These are phyloP conservation scores for Mus caroli DNA, from an alignment of 2,797 vertebrate genomes.

Conservation along the genomic window DNA sequence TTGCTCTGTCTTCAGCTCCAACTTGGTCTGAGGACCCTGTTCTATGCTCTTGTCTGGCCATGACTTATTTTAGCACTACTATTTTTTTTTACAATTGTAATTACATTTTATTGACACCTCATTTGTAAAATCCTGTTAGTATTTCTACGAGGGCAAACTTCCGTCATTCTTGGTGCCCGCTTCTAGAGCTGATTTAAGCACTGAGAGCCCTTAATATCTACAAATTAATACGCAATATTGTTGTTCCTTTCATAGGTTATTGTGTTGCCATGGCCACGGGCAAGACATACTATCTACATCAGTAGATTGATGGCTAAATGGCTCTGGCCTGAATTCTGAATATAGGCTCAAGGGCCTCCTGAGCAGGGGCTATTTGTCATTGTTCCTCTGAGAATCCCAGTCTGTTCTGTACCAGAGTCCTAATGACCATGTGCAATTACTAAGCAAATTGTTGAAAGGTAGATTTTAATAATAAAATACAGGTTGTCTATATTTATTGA, in stretches of 20 bases:
- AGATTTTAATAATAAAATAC: conserved; percentile 35
- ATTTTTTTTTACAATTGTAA: not conserved
- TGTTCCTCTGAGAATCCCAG: not conserved
- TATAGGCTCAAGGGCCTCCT: not conserved
- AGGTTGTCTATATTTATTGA: not conserved
- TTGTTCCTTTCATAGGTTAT: not conserved
- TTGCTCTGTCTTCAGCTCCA: too few relatives aligned
- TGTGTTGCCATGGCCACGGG: not conserved
- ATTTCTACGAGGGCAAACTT: not conserved
- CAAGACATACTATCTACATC: not conserved
- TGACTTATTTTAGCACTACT: not conserved
- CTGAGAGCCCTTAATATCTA: not conserved
- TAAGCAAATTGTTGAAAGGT: conserved; percentile 10
- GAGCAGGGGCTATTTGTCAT: not conserved
- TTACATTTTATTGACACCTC: conserved; percentile 39
- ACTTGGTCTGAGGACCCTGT: not conserved
- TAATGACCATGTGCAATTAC: not conserved
- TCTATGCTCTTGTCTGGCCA: not conserved
- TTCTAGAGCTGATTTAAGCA: not conserved
- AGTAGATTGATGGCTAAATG: conserved; percentile 2
- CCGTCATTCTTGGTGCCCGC: not conserved
- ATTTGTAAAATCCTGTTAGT: conserved; percentile 55
- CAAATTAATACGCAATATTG: conserved; percentile 30
- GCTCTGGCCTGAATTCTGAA: conserved; percentile 3
- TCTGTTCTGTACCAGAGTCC: not conserved